Conservation (phyloP, 2,888 invertebrate genomes). For the Prosapia bicincta region DNA sequence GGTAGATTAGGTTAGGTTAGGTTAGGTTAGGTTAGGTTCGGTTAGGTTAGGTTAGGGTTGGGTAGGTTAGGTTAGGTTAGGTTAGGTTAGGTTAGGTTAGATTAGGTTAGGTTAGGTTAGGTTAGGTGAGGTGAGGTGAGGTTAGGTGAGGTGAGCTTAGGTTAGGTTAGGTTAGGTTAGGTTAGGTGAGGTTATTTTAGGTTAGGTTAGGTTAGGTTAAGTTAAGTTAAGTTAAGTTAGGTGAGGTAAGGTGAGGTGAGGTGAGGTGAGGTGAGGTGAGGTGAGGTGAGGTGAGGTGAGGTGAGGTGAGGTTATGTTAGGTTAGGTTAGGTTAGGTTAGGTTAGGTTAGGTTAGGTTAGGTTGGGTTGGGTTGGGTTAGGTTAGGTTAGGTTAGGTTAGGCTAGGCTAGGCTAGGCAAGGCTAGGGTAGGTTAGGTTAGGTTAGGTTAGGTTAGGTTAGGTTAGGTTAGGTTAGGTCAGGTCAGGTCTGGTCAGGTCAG, state of each 20-base stretch:
- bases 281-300: background rate
- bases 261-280: background rate
- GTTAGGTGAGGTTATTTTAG: too few species aligned
- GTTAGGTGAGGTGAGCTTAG: background rate
- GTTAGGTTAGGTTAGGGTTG: too few species aligned
- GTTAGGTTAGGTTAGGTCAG: background rate
- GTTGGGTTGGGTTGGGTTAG: too few species aligned
- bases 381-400: background rate
- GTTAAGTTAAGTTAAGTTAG: background rate
- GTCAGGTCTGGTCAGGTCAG: background rate
- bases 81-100: background rate
- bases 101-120: background rate
- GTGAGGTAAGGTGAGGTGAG: background rate
- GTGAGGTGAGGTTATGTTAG: too few species aligned
- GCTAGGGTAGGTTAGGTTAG: too few species aligned
- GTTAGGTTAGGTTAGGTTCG: too few species aligned
- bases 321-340: too few species aligned
- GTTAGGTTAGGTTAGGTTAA: background rate
- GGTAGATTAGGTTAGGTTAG: too few species aligned
- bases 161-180: background rate
- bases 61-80: too few species aligned
- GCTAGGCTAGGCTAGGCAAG: background rate
- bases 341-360: too few species aligned
- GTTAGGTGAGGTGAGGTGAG: too few species aligned
- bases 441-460: background rate